These are phyloP conservation scores for Pipistrellus pipistrellus DNA, from an alignment of 2,797 vertebrate species.

Conservation along the genomic window DNA sequence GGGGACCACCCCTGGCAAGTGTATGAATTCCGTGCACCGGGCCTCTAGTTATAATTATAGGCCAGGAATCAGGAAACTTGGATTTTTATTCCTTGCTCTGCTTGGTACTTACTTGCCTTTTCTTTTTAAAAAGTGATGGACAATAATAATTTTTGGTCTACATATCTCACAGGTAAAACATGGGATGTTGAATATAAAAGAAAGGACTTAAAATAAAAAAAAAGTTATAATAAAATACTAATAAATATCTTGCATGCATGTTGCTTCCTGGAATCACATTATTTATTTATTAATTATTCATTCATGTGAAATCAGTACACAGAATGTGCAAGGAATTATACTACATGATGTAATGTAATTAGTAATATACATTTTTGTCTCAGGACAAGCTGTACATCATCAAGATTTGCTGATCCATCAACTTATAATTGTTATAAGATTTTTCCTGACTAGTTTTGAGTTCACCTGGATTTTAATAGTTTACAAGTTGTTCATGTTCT, in stretches of 20 bases:
- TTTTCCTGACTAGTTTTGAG: constrained; percentile 58
- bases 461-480: constrained; percentile 30
- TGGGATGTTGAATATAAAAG: background rate
- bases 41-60: background rate
- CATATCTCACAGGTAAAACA: background rate
- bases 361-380: constrained; percentile 36
- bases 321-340: background rate
- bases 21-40: no score
- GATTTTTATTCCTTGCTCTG: constrained; percentile 19
- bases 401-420: background rate
- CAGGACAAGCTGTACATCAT: background rate
- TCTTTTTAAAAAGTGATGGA: background rate
- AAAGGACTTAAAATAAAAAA: background rate
- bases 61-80: background rate
- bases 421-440: constrained; percentile 11
- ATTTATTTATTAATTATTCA: constrained; percentile 41
- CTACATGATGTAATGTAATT: background rate
- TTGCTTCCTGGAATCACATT: constrained; percentile 16
- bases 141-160: constrained; percentile 19
- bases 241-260: background rate
- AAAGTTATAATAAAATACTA: background rate
- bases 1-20: no score
- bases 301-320: background rate
- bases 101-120: background rate
- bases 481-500: constrained; percentile 10